Base-by-base conservation (phyloP, 1,140 invertebrate genomes). In the Callitettix versicolor region DNA sequence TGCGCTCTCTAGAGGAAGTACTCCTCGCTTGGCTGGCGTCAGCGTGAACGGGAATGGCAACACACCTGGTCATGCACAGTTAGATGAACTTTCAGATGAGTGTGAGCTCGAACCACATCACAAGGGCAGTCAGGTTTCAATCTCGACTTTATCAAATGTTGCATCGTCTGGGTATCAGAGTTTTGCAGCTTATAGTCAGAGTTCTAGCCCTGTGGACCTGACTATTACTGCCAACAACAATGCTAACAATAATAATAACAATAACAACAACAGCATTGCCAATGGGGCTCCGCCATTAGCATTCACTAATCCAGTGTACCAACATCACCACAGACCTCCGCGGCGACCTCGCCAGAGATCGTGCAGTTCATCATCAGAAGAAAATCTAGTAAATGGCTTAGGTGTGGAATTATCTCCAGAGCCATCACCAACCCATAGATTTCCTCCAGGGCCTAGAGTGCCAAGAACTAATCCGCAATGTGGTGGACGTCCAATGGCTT, bases 111-210 rank as follows among this genome's bases (percentile, higher is more conserved):
- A 71, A 15, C 73, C 74, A 21, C 74, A 77, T 38, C 79, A 76
- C 34, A 81, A 81, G 62, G 81, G 81, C 33, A 84, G 81, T 43
- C 82, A 85, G 62, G 76, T 80, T 2, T 87, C 86, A 1, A 88
- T 91, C 53, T 86, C 86, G 56, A 86, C 86, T 53, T 66, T 88
- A 33, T 88, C 85, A 17, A 88, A 86, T 56, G 84, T 88, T 51
- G 87, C 86, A 1, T 90, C 87, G 20, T 91, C 88, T 1, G 89
- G 89, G 1, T 94, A 93, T 67, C 90, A 94, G 69, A 91, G 88
- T 62, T 89, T 91, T 64, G 86, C 86, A 3, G 88, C 87, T 5
- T 91, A 90, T 67, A 91, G 88, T 64, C 88, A 91, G 67, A 91
- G 87, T 55, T 90, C 84, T 61, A 91, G 87, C 66, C 88, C 89